Conservation (phyloP, 2,797 vertebrate genomes). For the Myotis vivesi region DNA sequence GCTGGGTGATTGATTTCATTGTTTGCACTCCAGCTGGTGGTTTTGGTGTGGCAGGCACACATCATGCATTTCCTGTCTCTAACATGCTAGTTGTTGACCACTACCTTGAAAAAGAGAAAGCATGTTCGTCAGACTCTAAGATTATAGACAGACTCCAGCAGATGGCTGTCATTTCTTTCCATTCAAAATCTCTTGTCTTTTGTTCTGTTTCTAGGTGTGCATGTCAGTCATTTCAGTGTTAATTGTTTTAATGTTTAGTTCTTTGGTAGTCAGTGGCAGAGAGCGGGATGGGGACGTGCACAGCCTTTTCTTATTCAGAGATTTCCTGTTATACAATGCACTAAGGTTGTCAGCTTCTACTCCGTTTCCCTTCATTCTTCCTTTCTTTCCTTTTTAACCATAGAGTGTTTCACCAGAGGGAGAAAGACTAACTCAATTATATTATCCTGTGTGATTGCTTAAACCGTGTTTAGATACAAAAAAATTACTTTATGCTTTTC, state of each 20-base stretch:
- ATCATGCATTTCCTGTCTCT: not conserved
- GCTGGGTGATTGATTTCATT: not conserved
- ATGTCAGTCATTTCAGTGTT: conserved; percentile 42
- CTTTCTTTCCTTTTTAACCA: conserved; percentile 31
- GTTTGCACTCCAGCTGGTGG: conserved; percentile 21
- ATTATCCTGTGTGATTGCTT: conserved; percentile 67
- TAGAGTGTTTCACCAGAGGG: conserved; percentile 53
- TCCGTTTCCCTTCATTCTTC: not conserved
- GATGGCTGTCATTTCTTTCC: not conserved
- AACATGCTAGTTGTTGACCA: not conserved
- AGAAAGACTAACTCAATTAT: conserved; percentile 60
- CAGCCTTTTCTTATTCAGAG: conserved; percentile 67
- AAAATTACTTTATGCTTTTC: conserved; percentile 67
- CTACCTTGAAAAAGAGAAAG: not conserved
- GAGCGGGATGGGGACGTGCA: not conserved
- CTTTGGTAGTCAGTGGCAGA: not conserved
- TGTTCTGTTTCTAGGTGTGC: conserved; percentile 57
- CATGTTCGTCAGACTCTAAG: not conserved
- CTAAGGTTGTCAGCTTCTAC: not conserved
- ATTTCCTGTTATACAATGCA: conserved; percentile 52
- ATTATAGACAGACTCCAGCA: not conserved
- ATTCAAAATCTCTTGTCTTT: not conserved
- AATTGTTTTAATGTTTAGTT: conserved; percentile 15
- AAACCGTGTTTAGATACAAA: conserved; percentile 72
- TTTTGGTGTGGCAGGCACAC: not conserved